Evolutionary conservation across 2,113 vertebrate species (phyloP), one percentile per base, ranked within the genome.

Genomic region (Ictalurus furcatus): DNA sequence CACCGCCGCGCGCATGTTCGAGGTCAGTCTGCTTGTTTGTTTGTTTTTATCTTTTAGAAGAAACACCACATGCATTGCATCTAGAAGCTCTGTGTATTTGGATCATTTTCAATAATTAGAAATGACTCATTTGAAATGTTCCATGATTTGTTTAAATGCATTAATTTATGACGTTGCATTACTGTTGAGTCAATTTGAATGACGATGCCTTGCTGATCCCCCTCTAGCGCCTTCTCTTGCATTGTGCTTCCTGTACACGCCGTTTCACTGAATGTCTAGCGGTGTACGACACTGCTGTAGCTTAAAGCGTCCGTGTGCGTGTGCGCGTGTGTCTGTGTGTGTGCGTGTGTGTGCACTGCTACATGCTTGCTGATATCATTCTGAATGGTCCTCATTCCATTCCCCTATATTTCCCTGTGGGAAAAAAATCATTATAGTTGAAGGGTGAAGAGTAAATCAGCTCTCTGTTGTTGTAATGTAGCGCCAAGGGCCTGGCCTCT

Each of bases 1-100:
- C 90, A 99, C 98, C 8, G 97, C 98, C 92, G 98, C 98, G 74
- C 97, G 97, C 93, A 99, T 99, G 98, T 99, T 99, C 94, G 98
- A 99, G 97, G 98, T 99, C 96, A 94, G 95, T 91, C 56, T n/a
- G 54, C n/a, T 63, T 5, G 48, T 11, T 23, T 48, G 4, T 48
- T 48, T 48, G 44, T 76, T 34, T 7, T 61, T 16, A 82, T 69
- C 13, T 69, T 14, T 63, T 71, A 14, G 21, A 44, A 2, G 48
- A 59, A 76, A n/a, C 9, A 2, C 11, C 6, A 6, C 34, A 52
- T 76, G 56, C 54, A 34, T 28, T 34, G 71, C 28, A 67, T 12
- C 30, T 86, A 14, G 25, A 48, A 67, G 25, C 63, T 69, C 23
- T 71, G 52, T 25, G 9, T 40, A 84, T 84, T 71, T 54, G 48